Base-by-base conservation (phyloP, 2,888 invertebrate species). In the Caprella mutica region DNA sequence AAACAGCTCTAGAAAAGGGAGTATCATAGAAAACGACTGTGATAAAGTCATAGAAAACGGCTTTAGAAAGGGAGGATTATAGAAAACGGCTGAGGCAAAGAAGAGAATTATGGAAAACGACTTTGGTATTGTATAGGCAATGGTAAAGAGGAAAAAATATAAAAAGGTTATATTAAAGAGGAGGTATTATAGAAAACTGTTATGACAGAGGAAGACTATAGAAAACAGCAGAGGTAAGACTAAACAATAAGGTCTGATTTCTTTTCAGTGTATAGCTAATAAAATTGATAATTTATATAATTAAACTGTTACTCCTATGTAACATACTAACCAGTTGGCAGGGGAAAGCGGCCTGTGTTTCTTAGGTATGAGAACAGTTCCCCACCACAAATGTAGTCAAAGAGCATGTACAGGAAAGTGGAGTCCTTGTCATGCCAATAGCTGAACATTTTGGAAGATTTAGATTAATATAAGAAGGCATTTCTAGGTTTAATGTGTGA, bases 321-420 rank as follows among this genome's bases (percentile, higher is more conserved):
- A n/a, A n/a, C n/a, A n/a, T 9, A 33, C 62, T 67, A 84, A 69
- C 84, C 82, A 69, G 86, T 85, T 68, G 84, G 82, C 53, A 72
- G 73, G 42, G 73, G 72, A 76, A 96, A 96, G 70, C 87, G 78
- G 64, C 93, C 92, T 33, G 89, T 86, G 71, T 89, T 90, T 67
- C 96, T 80, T 66, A 97, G 77, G 73, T 96, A 96, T 8, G 93
- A 90, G 75, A 97, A 97, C 26, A 97, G 80, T 74, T 97, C 97
- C 9, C 97, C 97, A 12, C 97, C 93, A 67, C 90, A 89, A 2
- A 94, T 88, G 74, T 91, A 97, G 73, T 97, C 96, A 72, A 97
- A 85, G 59, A 96, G 78, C 94, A 97, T 94, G 76, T 94, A 97
- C 65, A 97, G 82, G 72, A 88, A 88, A 55, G 83, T 81, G 68